Evolutionary conservation across 2,797 vertebrate species (phyloP).

Genomic region (Tachyglossus aculeatus): DNA sequence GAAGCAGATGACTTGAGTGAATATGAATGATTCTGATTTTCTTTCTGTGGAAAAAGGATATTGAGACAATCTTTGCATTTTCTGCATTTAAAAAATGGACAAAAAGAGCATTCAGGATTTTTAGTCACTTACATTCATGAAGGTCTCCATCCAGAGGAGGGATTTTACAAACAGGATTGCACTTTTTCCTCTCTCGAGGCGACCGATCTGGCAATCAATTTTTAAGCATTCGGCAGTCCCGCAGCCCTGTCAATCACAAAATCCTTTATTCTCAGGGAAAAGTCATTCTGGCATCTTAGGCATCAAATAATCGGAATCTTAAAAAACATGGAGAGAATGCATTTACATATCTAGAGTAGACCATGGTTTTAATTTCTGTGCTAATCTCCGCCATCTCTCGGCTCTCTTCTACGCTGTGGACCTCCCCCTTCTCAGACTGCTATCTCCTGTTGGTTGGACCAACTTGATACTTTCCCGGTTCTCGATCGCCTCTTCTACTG

Average conservation of each 20-base stretch:
- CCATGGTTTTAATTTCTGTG: too few species aligned
- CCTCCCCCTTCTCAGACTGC: too few species aligned
- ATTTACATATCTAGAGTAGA: too few species aligned
- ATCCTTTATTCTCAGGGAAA: background rate
- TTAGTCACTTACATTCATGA: slow-evolving; percentile 85
- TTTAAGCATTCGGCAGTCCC: slow-evolving; percentile 79
- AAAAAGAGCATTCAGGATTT: background rate
- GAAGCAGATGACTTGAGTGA: slow-evolving; percentile 85
- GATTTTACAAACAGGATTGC: slow-evolving; percentile 90
- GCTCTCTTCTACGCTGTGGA: too few species aligned
- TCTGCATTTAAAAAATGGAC: background rate
- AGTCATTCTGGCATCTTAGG: background rate
- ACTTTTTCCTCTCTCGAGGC: slow-evolving; percentile 87
- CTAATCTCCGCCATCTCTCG: too few species aligned
- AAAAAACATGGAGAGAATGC: too few species aligned
- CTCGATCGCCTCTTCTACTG: too few species aligned
- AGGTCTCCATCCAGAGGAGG: slow-evolving; percentile 86
- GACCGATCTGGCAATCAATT: slow-evolving; percentile 89
- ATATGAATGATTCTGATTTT: slow-evolving; percentile 93
- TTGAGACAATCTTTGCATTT: background rate
- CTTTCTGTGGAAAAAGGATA: slow-evolving; percentile 71
- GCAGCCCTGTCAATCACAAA: slow-evolving; percentile 81
- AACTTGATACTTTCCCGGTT: too few species aligned
- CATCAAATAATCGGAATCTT: background rate
- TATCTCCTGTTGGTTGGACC: too few species aligned